Percentiles rank a stretch among this genome's conserved stretches.
Conservation (phyloP, 2,113 vertebrate genomes). For the Microcebus griseorufus region DNA sequence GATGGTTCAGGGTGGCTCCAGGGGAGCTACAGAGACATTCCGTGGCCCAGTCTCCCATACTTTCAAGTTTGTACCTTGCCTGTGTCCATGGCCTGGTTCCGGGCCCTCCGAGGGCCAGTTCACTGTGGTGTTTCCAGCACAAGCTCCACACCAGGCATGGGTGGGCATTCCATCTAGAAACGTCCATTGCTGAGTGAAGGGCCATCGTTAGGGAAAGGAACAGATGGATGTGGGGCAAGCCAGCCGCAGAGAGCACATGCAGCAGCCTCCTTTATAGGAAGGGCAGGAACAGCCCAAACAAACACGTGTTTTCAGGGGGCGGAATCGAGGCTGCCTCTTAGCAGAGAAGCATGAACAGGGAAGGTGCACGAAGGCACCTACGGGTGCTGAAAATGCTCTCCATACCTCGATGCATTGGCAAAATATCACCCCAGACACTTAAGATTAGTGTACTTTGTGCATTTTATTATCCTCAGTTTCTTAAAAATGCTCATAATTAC, state of each 20-base stretch:
- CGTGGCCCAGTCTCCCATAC: too few species aligned
- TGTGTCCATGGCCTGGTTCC: fast-evolving
- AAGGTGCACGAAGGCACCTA: fast-evolving
- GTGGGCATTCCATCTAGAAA: neutral
- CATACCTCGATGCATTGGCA: fast-evolving
- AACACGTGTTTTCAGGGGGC: neutral
- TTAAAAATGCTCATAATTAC: neutral
- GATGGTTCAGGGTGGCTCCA: neutral
- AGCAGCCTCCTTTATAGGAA: fast-evolving
- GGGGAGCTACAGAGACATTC: fast-evolving
- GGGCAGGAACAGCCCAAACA: neutral
- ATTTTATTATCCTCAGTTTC: neutral
- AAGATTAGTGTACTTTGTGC: fast-evolving
- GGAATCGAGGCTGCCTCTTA: neutral
- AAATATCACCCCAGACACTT: fast-evolving
- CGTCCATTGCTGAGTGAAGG: too few species aligned
- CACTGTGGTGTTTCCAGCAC: neutral
- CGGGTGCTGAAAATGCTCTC: fast-evolving
- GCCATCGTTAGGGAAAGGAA: neutral
- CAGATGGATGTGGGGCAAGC: neutral
- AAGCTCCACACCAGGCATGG: neutral
- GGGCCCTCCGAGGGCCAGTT: fast-evolving
- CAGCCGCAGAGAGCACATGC: fast-evolving
- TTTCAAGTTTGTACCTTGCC: fast-evolving
- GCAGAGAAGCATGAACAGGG: neutral